Conservation (phyloP, 2,888 invertebrate species). For the Rapana venosa region DNA sequence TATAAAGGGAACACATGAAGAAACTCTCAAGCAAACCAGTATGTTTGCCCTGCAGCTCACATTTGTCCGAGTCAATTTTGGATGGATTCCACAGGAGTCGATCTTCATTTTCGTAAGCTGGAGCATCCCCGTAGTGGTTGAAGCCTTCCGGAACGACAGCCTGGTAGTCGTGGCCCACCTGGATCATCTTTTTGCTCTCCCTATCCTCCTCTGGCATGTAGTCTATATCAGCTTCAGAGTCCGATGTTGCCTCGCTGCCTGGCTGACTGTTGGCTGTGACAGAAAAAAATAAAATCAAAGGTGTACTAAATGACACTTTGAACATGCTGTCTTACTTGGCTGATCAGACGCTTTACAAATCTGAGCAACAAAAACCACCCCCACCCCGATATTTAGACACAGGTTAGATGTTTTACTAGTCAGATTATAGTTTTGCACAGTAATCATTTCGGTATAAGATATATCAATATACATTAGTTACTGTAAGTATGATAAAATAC, state of each 20-base stretch:
- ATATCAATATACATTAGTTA: too few species aligned
- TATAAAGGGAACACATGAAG: background rate
- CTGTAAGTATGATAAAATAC: too few species aligned
- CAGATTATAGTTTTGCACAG: too few species aligned
- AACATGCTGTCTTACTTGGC: too few species aligned
- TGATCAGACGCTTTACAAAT: too few species aligned
- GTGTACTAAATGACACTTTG: background rate
- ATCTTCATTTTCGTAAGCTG: slow-evolving; percentile 87
- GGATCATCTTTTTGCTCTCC: slow-evolving; percentile 92
- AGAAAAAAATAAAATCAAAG: background rate
- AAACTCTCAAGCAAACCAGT: background rate
- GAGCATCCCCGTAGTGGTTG: slow-evolving; percentile 93
- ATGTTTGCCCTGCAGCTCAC: slow-evolving; percentile 54
- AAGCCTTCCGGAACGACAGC: slow-evolving; percentile 95
- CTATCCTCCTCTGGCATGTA: slow-evolving; percentile 76
- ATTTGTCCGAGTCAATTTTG: slow-evolving; percentile 80
- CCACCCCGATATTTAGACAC: too few species aligned
- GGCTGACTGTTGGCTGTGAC: slow-evolving; percentile 68
- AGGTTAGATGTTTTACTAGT: too few species aligned
- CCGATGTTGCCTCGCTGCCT: slow-evolving; percentile 65
- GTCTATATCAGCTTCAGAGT: slow-evolving; percentile 80
- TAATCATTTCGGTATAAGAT: too few species aligned
- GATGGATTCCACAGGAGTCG: slow-evolving; percentile 95
- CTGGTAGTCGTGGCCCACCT: slow-evolving; percentile 96
- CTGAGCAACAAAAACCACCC: too few species aligned